Percentiles rank a stretch among this genome's conserved stretches.
These are phyloP conservation scores for Oasisia sp. DNA, from an alignment of 2,888 invertebrate genomes.

Conservation along the genomic window DNA sequence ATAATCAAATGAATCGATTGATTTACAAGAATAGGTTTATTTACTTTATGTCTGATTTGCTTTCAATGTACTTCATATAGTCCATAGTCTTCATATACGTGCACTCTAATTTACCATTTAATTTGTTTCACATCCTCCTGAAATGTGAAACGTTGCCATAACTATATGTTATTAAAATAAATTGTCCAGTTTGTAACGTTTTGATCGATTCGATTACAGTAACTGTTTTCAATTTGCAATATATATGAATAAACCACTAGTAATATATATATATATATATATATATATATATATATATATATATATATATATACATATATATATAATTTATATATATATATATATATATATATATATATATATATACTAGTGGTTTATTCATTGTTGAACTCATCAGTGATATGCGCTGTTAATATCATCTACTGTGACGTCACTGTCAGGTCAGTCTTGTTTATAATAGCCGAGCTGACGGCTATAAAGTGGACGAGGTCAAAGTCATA, in stretches of 20 bases:
- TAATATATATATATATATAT: not conserved
- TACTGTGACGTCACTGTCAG: not conserved
- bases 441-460: not conserved
- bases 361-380: not conserved
- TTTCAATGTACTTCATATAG: not conserved
- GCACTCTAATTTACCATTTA: not conserved
- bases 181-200: not conserved
- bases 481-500: not conserved
- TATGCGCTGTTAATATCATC: not conserved
- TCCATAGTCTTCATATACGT: not conserved
- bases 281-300: too few species aligned
- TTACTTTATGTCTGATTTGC: not conserved
- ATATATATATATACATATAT: not conserved
- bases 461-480: not conserved
- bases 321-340: too few species aligned
- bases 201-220: not conserved
- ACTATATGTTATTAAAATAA: not conserved
- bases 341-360: too few species aligned
- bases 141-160: not conserved
- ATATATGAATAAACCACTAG: too few species aligned
- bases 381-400: not conserved
- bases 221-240: not conserved
- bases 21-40: not conserved
- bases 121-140: not conserved
- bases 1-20: not conserved